Base-by-base conservation (phyloP, 2,113 vertebrate genomes). In the Hyla sarda region DNA sequence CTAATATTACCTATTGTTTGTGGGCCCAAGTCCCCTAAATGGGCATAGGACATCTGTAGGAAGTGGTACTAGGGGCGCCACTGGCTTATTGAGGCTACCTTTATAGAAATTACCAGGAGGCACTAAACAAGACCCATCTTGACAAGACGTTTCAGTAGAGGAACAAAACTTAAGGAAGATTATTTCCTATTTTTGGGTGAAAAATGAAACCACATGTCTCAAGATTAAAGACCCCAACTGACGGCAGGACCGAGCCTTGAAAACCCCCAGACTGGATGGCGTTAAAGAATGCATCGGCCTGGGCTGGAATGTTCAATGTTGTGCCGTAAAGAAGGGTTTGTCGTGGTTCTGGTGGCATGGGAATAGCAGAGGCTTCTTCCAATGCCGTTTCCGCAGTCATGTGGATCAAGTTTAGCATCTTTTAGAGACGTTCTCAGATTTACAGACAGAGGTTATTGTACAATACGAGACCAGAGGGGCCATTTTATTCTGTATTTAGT, bases 401-500 rank as follows among this genome's bases (percentile, higher is more conserved):
- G 16, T 80, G 54, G 77, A 58, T 58, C 23, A 12, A 58, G 28
- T 79, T 79, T 54, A 52, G 41, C 72, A 28, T 75, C 41, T 12
- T 45, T 75, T 75, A 23, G n/a, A 56, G 34, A 58, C 32, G 1
- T 23, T 13, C 37, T 79, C 32, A 34, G 23, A 32, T 58, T 37
- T 37, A 16, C n/a, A 32, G 52, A 10, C 23, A 0, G 30, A 9
- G 17, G 19, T 23, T 16, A 54, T 56, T 78, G 34, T 30, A 21
- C 34, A 23, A 56, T 28, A 52, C 50, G 32, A n/a, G 41, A 14
- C 52, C 74, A 14, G 28, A 56, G 75, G 75, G 30, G 75, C 56
- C n/a, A 17, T 21, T 32, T 32, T 71, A 1, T 78, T 78, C 50
- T 21, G 30, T 78, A 34, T 76, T 25, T 48, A 72, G 37, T 17